phyloP scores from a whole-genome alignment of 1,140 invertebrate species.

The Platyura marginata region DNA sequence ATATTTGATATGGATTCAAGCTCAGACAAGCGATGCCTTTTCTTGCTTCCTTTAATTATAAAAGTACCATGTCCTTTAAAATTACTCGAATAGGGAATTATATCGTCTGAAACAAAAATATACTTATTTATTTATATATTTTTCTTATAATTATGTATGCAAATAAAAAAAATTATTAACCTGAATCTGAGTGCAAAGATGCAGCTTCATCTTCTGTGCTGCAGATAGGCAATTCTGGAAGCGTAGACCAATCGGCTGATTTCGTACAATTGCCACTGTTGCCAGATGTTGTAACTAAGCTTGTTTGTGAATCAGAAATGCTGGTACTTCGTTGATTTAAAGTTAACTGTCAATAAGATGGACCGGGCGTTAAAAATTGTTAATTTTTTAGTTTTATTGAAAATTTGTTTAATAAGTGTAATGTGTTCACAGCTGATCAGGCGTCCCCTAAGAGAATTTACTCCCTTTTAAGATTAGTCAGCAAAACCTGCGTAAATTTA shows the following conservation, averaged over 20 bases:
- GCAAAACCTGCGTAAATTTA: no score
- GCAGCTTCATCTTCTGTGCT: slow-evolving; percentile 43
- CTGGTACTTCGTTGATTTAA: no score
- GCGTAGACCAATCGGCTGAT: slow-evolving; percentile 39
- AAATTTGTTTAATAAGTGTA: no score
- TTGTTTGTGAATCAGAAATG: slow-evolving; percentile 35
- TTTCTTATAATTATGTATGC: not conserved
- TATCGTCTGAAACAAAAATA: slow-evolving; percentile 24
- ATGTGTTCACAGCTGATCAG: no score
- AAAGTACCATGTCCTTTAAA: slow-evolving; percentile 47
- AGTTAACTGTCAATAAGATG: no score
- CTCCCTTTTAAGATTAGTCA: no score
- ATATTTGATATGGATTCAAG: not conserved
- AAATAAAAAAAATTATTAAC: slow-evolving; percentile 15
- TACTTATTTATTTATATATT: no score
- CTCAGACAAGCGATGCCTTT: not conserved
- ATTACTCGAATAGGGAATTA: slow-evolving; percentile 23
- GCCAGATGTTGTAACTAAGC: slow-evolving; percentile 37
- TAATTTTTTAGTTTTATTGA: no score
- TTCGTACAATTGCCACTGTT: slow-evolving; percentile 10
- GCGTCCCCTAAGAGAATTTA: no score
- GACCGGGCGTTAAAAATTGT: no score
- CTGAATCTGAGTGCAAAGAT: slow-evolving; percentile 45
- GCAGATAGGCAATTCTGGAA: slow-evolving; percentile 42
- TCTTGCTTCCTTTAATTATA: slow-evolving; percentile 27